Conservation (phyloP, 2,113 vertebrate genomes). For the Odobenus rosmarus region DNA sequence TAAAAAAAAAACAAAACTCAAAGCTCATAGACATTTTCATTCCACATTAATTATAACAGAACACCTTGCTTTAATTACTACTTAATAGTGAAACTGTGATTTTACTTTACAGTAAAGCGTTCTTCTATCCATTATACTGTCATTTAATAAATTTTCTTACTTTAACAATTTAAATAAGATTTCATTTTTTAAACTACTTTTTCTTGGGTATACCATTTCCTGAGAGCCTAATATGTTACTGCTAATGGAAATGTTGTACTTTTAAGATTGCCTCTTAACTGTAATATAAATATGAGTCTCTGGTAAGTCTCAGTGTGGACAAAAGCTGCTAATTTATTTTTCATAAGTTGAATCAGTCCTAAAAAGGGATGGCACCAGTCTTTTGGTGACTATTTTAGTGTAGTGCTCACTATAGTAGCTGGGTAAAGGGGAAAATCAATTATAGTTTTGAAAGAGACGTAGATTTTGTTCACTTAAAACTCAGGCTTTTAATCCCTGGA, state of each 20-base stretch:
- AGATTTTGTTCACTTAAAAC: constrained; percentile 67
- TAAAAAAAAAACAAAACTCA: neutral
- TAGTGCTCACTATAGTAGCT: constrained; percentile 27
- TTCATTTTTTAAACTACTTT: constrained; percentile 73
- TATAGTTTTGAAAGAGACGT: constrained; percentile 35
- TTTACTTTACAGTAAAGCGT: constrained; percentile 56
- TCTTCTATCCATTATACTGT: constrained; percentile 64
- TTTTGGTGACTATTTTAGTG: constrained; percentile 68
- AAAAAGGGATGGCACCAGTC: constrained; percentile 68
- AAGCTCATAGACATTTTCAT: constrained; percentile 5
- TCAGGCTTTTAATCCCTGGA: constrained; percentile 63
- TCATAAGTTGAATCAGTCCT: constrained; percentile 64
- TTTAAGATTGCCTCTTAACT: constrained; percentile 71
- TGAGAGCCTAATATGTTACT: constrained; percentile 56
- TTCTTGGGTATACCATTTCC: constrained; percentile 51
- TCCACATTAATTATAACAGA: neutral
- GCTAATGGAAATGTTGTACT: constrained; percentile 65
- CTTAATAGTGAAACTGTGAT: neutral
- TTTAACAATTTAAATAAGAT: constrained; percentile 58
- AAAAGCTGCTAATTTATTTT: constrained; percentile 76
- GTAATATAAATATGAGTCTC: constrained; percentile 80
- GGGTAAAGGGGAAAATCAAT: constrained; percentile 43
- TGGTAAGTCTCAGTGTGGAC: constrained; percentile 78
- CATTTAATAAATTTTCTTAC: constrained; percentile 67
- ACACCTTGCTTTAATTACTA: constrained; percentile 27